phyloP scores from a whole-genome alignment of 2,888 invertebrate species.

The Bellardia pandia region DNA sequence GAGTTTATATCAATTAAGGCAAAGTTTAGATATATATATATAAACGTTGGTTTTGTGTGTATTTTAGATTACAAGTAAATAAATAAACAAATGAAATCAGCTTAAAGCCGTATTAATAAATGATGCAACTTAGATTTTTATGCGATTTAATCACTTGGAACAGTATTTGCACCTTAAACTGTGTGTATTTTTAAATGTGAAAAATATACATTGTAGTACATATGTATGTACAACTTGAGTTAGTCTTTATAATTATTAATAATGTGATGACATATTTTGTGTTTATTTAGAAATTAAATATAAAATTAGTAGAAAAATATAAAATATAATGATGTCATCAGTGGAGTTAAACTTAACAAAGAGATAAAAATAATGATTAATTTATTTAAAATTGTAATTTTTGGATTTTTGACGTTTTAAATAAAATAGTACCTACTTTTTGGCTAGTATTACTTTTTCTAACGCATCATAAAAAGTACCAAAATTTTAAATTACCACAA shows the following conservation, averaged over 20 bases:
- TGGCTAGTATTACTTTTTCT: too few relatives aligned
- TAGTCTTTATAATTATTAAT: slow-evolving; percentile 1
- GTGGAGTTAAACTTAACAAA: not conserved
- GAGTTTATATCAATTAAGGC: slow-evolving; percentile 55
- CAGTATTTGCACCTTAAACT: slow-evolving; percentile 27
- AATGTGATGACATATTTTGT: slow-evolving; percentile 10
- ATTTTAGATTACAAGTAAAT: not conserved
- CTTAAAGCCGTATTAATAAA: slow-evolving; percentile 1
- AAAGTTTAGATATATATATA: not conserved
- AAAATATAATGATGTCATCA: slow-evolving; percentile 11
- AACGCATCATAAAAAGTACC: too few relatives aligned
- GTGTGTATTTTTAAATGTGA: not conserved
- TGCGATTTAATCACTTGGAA: not conserved
- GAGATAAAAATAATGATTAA: too few relatives aligned
- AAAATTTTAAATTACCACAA: too few relatives aligned
- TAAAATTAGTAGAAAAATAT: not conserved
- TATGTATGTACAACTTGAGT: not conserved
- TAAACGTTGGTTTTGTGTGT: not conserved
- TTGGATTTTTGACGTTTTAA: too few relatives aligned
- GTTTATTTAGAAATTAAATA: slow-evolving; percentile 16
- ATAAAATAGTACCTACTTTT: too few relatives aligned
- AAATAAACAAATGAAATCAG: slow-evolving; percentile 44
- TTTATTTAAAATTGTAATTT: too few relatives aligned
- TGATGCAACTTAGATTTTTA: slow-evolving; percentile 43
- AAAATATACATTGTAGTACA: not conserved